Evolutionary conservation across 2,888 invertebrate genomes (phyloP).

Genomic region (Xestia ashworthii): DNA sequence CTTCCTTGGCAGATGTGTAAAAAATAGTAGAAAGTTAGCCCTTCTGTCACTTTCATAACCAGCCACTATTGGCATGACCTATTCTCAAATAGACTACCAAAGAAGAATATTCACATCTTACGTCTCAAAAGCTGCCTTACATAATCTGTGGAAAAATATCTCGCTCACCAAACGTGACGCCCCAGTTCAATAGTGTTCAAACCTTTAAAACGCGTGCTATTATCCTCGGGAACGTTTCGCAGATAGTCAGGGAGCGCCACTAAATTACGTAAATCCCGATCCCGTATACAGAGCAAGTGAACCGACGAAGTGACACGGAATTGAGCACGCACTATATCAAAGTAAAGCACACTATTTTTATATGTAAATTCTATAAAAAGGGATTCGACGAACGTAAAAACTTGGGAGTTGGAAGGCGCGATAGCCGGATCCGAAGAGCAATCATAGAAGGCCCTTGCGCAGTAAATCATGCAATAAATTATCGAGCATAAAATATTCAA

Average conservation of each 20-base stretch:
- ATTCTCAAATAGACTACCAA: background rate
- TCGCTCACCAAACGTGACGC: constrained; percentile 3
- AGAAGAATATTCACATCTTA: background rate
- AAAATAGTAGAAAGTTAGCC: background rate
- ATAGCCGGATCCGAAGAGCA: constrained; percentile 68
- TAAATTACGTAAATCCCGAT: constrained; percentile 56
- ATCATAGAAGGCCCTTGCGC: constrained; percentile 76
- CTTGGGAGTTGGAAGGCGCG: constrained; percentile 65
- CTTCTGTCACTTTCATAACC: background rate
- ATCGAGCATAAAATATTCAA: constrained; percentile 87
- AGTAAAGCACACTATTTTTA: constrained; percentile 72
- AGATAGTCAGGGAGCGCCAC: constrained; percentile 55
- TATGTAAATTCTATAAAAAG: constrained; percentile 77
- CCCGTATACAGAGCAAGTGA: constrained; percentile 56
- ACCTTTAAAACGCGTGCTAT: constrained; percentile 49
- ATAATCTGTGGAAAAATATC: constrained; percentile 11
- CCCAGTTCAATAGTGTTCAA: constrained; percentile 38
- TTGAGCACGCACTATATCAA: constrained; percentile 66
- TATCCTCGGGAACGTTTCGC: constrained; percentile 45
- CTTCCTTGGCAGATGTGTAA: no score
- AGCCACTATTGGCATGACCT: background rate
- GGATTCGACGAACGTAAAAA: constrained; percentile 70
- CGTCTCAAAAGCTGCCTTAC: constrained; percentile 3
- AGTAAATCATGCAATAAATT: constrained; percentile 89
- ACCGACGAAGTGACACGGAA: constrained; percentile 62